phyloP scores from a whole-genome alignment of 2,113 vertebrate genomes.

The Trachemys scripta region DNA sequence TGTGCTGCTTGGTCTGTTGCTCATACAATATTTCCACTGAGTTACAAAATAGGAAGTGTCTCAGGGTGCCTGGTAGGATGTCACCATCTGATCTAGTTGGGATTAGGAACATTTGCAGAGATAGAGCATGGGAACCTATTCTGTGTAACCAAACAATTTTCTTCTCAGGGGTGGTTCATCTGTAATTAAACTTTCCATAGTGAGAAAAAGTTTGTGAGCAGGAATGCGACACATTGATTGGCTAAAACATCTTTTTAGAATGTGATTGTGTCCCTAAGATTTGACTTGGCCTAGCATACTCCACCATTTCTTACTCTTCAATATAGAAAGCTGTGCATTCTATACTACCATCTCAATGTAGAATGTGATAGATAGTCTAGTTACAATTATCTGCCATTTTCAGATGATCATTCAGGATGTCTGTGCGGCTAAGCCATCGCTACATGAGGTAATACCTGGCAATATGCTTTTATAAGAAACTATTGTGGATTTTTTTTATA shows the following conservation, averaged over 20 bases:
- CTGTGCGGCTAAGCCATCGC: not conserved
- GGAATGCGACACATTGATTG: not conserved
- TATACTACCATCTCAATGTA: not conserved
- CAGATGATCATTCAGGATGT: not conserved
- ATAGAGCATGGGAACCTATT: not conserved
- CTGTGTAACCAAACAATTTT: not conserved
- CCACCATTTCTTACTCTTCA: not conserved
- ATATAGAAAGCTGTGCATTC: not conserved
- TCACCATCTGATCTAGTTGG: not conserved
- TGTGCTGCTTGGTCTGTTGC: not conserved
- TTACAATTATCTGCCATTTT: not conserved
- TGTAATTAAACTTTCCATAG: not conserved
- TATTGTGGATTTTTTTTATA: not conserved
- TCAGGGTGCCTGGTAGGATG: not conserved
- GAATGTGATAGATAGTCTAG: not conserved
- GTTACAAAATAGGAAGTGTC: not conserved
- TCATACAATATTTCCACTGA: not conserved
- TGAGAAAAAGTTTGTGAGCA: not conserved
- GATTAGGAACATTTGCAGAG: not conserved
- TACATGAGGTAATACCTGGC: fast-evolving
- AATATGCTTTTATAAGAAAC: not conserved
- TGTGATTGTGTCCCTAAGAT: fast-evolving
- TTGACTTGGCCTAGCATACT: not conserved
- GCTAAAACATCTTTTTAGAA: not conserved
- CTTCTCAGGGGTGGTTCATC: not conserved